Evolutionary conservation across 2,888 invertebrate genomes (phyloP).

Genomic region (Oscheius sp.): DNA sequence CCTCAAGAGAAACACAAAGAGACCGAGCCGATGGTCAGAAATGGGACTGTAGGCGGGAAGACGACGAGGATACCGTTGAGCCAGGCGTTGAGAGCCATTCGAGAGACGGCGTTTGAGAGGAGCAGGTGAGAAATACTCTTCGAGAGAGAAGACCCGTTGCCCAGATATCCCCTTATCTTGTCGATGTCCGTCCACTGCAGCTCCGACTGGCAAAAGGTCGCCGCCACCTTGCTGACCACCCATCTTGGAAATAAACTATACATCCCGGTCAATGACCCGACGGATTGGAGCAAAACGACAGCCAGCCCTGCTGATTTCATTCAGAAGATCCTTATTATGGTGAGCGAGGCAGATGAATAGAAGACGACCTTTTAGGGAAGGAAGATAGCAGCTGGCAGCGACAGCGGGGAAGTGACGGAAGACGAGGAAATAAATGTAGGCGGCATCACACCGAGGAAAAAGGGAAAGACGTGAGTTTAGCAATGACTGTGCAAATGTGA

Average conservation of each 20-base stretch:
- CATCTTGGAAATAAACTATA: slow-evolving; percentile 53
- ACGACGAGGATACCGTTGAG: slow-evolving; percentile 69
- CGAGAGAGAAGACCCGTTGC: neutral
- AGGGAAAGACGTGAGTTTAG: slow-evolving; percentile 22
- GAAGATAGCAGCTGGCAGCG: slow-evolving; percentile 17
- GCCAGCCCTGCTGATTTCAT: slow-evolving; percentile 70
- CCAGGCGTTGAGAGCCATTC: slow-evolving; percentile 75
- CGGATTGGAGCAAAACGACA: slow-evolving; percentile 63
- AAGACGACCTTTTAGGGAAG: slow-evolving; percentile 7
- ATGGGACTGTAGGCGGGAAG: slow-evolving; percentile 72
- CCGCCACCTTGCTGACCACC: slow-evolving; percentile 70
- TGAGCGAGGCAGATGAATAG: slow-evolving; percentile 22
- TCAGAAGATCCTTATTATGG: slow-evolving; percentile 63
- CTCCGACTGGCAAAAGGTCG: slow-evolving; percentile 75
- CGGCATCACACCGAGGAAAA: slow-evolving; percentile 23
- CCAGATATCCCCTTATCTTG: slow-evolving; percentile 77
- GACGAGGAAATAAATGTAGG: slow-evolving; percentile 29
- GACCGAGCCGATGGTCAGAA: slow-evolving; percentile 75
- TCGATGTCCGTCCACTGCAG: slow-evolving; percentile 77
- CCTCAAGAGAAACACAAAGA: slow-evolving; percentile 71
- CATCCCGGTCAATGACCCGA: slow-evolving; percentile 47
- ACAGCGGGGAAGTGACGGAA: slow-evolving; percentile 29
- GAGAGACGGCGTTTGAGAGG: slow-evolving; percentile 76
- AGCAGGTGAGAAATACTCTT: slow-evolving; percentile 70
- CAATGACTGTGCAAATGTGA: neutral